Evolutionary conservation across 2,888 invertebrate species (phyloP).

Genomic region (Drosophila gaucha): DNA sequence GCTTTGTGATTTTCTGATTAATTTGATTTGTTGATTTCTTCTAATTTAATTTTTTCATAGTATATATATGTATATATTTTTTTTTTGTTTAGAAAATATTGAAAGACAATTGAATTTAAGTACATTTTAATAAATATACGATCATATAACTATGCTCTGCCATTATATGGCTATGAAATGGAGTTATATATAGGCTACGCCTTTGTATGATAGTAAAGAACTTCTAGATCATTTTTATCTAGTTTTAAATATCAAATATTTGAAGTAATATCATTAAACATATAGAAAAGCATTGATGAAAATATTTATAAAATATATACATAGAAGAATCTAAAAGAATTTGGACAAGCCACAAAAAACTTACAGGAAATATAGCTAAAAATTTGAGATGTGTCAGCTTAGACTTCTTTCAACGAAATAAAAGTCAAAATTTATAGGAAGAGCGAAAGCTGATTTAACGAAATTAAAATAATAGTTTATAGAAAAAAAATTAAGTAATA

Average conservation of each 20-base stretch:
- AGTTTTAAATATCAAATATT: not conserved
- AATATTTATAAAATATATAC: not conserved
- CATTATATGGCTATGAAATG: slow-evolving; percentile 5
- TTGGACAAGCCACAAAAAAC: not conserved
- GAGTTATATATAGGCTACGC: not conserved
- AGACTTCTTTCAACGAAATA: not conserved
- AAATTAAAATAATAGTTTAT: not conserved
- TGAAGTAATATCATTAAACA: not conserved
- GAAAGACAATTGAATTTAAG: not conserved
- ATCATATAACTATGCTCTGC: not conserved
- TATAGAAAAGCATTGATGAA: not conserved
- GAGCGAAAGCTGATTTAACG: too few relatives aligned
- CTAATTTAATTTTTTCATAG: too few relatives aligned
- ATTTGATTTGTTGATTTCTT: too few relatives aligned
- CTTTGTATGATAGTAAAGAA: too few relatives aligned
- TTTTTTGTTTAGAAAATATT: not conserved
- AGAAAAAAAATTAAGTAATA: not conserved
- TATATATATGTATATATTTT: not conserved
- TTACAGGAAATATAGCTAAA: too few relatives aligned
- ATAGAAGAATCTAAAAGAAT: too few relatives aligned
- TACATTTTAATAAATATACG: slow-evolving; percentile 1
- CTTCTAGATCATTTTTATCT: not conserved
- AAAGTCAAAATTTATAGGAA: too few relatives aligned
- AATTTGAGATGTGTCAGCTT: not conserved
- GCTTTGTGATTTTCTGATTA: not conserved